Evolutionary conservation across 2,888 invertebrate genomes (phyloP).

Genomic region (Luperina testacea): DNA sequence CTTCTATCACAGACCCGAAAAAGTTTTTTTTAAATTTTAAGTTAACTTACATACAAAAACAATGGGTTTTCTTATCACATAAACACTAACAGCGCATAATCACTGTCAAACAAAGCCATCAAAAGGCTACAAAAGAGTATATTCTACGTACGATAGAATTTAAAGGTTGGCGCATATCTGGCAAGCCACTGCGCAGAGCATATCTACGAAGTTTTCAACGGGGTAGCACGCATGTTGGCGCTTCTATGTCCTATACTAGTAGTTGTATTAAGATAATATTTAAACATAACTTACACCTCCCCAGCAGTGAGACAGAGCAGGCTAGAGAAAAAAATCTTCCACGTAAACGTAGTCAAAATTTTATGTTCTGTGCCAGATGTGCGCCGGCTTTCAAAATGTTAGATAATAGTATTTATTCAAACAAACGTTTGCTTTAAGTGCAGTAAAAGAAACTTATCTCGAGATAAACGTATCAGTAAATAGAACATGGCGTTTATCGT

Average conservation of each 20-base stretch:
- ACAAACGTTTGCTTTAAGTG: conserved; percentile 56
- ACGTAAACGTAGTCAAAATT: neutral
- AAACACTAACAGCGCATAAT: conserved; percentile 46
- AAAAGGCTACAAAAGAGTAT: conserved; percentile 41
- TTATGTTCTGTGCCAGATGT: neutral
- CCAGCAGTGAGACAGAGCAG: neutral
- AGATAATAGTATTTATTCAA: conserved; percentile 62
- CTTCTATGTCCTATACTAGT: neutral
- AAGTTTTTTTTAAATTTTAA: conserved; percentile 1
- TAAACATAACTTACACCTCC: neutral
- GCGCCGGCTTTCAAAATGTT: conserved; percentile 23
- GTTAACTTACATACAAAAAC: conserved; percentile 29
- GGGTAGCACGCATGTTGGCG: too few species aligned
- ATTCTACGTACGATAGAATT: neutral
- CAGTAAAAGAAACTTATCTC: conserved; percentile 62
- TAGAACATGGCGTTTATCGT: conserved; percentile 60
- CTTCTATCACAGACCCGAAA: neutral
- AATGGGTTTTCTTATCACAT: conserved; percentile 46
- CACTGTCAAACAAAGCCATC: conserved; percentile 44
- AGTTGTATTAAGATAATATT: neutral
- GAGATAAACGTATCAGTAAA: conserved; percentile 66
- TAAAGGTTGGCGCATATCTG: neutral
- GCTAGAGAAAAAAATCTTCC: neutral
- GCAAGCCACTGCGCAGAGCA: too few species aligned
- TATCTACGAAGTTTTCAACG: neutral